Conservation (phyloP, 2,113 vertebrate genomes). For the Panthera uncia region DNA sequence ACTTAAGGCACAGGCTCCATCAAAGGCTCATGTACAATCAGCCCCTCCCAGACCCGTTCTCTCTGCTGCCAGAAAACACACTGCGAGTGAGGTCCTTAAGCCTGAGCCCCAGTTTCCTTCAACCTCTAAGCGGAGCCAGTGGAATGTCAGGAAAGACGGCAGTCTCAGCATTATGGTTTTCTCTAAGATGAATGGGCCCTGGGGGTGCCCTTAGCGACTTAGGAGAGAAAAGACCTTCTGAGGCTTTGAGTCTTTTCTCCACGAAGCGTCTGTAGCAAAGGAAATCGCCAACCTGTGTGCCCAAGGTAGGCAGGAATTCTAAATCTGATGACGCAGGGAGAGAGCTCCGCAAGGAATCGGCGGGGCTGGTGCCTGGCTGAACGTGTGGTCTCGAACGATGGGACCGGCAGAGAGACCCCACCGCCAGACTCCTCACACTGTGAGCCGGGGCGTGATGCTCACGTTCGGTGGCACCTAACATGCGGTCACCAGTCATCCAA, state of each 20-base stretch:
- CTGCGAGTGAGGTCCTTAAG: neutral
- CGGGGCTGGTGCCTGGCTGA: too few species aligned
- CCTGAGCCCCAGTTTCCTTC: neutral
- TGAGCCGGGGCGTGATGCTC: neutral
- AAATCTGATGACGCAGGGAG: neutral
- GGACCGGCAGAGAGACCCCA: neutral
- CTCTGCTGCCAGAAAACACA: neutral
- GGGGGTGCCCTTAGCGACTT: neutral
- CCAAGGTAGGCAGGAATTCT: neutral
- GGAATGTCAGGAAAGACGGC: neutral
- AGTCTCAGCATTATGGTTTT: rapidly evolving
- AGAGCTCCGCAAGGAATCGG: neutral
- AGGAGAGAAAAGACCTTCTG: neutral
- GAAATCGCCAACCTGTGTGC: neutral
- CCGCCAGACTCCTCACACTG: neutral
- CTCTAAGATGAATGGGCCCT: neutral
- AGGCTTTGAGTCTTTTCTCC: neutral
- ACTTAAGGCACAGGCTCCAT: neutral
- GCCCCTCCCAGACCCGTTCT: neutral
- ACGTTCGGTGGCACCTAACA: neutral
- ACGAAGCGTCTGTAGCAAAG: neutral
- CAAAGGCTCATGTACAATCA: neutral
- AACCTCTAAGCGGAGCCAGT: neutral
- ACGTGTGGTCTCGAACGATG: neutral
- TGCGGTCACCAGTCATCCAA: neutral